Evolutionary conservation across 2,888 invertebrate genomes (phyloP).

Genomic region (Campaea margaritaria): DNA sequence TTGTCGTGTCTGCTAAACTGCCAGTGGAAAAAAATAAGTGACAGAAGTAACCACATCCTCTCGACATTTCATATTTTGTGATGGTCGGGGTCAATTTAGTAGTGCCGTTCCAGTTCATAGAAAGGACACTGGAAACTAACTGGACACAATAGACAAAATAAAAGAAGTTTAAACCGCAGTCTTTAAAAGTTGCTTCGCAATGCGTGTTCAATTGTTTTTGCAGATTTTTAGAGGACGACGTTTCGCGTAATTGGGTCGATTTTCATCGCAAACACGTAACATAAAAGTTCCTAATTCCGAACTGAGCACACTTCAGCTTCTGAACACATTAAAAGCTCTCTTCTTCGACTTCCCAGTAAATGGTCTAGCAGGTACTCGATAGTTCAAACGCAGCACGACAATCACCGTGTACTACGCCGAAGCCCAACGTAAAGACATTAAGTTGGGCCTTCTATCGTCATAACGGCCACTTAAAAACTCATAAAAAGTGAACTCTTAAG

Average conservation of each 20-base stretch:
- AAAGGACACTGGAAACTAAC: background rate
- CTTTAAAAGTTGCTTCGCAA: too few relatives aligned
- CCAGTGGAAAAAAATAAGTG: slow-evolving; percentile 45
- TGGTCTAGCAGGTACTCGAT: background rate
- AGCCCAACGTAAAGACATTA: slow-evolving; percentile 70
- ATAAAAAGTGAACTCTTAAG: slow-evolving; percentile 71
- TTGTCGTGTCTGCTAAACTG: slow-evolving; percentile 43
- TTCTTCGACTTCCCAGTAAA: too few relatives aligned
- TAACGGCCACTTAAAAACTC: slow-evolving; percentile 81
- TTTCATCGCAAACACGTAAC: too few relatives aligned
- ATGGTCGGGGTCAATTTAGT: slow-evolving; percentile 47
- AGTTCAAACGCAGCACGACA: slow-evolving; percentile 55
- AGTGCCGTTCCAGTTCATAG: slow-evolving; percentile 1
- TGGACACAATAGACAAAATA: background rate
- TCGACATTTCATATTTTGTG: slow-evolving; percentile 48
- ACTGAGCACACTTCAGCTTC: too few relatives aligned
- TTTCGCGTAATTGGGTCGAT: too few relatives aligned
- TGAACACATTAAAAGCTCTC: too few relatives aligned
- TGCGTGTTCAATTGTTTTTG: too few relatives aligned
- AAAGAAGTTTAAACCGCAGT: too few relatives aligned
- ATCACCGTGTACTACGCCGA: slow-evolving; percentile 48
- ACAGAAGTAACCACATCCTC: slow-evolving; percentile 42
- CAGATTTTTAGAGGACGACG: too few relatives aligned
- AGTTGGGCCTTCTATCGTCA: slow-evolving; percentile 63
- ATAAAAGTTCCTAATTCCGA: too few relatives aligned